Evolutionary conservation across 2,888 invertebrate species (phyloP).

Genomic region (Aphodius sticticus): DNA sequence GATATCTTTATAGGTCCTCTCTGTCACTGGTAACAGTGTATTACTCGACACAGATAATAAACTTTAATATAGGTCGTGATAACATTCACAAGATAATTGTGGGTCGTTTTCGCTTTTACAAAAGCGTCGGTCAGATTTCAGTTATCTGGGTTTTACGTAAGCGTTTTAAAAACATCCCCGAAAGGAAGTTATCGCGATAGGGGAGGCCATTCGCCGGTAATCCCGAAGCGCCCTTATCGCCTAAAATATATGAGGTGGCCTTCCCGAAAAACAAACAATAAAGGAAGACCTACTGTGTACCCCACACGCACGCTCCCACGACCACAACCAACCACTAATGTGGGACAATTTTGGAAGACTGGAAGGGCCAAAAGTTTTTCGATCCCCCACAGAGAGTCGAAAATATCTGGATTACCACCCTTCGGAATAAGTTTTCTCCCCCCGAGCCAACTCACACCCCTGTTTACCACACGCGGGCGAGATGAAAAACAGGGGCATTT

Average conservation of each 20-base stretch:
- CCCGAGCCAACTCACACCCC: background rate
- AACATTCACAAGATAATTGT: background rate
- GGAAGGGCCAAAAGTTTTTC: conserved; percentile 12
- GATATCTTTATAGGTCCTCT: background rate
- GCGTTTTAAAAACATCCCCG: conserved; percentile 18
- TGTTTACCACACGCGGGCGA: background rate
- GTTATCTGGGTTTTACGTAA: conserved; percentile 15
- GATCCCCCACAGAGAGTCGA: conserved; percentile 6
- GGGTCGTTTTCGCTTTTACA: background rate
- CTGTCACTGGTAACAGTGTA: background rate
- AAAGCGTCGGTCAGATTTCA: background rate
- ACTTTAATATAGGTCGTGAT: background rate
- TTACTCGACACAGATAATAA: background rate
- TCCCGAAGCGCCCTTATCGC: conserved; percentile 33
- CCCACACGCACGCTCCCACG: conserved; percentile 21
- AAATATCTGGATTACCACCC: conserved; percentile 15
- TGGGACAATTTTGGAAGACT: conserved; percentile 10
- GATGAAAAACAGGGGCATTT: conserved; percentile 19
- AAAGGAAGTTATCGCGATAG: conserved; percentile 33
- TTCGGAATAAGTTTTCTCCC: conserved; percentile 22
- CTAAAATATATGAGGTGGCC: conserved; percentile 34
- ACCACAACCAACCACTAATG: conserved; percentile 10
- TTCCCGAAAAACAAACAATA: conserved; percentile 34
- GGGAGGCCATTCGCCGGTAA: conserved; percentile 33
- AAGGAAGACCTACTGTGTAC: conserved; percentile 33